Base-by-base conservation (phyloP, 1,140 invertebrate species). In the Zaprionus ghesquierei region DNA sequence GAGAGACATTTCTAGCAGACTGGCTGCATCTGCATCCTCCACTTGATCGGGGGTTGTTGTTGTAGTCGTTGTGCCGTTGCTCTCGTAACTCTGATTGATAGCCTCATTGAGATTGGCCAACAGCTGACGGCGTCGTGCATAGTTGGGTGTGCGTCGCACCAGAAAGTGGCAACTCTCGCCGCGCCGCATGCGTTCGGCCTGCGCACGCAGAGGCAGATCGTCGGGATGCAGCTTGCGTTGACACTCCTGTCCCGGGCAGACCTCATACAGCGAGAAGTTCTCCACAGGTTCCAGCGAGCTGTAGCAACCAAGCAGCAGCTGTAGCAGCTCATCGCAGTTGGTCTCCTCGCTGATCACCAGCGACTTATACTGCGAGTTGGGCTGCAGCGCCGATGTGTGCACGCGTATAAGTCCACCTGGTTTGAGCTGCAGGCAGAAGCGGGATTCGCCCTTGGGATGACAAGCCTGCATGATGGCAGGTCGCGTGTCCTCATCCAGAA, bases 321-420 rank as follows among this genome's bases (percentile, higher is more conserved):
- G 95, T 61, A 98, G 95, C 58, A 98, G 92, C 92, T 98, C 97
- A 90, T 97, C 96, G 3, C 96, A 96, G n/a, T 96, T 97, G 20
- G 97, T 98, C 80, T 95, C 93, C 74, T 98, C 97, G 61, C 97
- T 97, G 69, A 98, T 96, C 58, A 98, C 93, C 63, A 98, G 93
- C 80, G 96, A 97, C 92, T 98, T 98, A 94, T 98, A 98, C 92
- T 98, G 96, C 0, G 97, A 98, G 93, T 95, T 97, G 49, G 96
- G 95, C 95, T 97, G 97, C 54, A 98, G 93, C 35, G 96, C 96
- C 38, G 96, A 97, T 84, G 98, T 97, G 93, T 98, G 97, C 15
- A 98, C 96, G 93, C 97, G 97, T 60, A 98, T 96, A 50, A 98
- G 93, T 9, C 97, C 97, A 27, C 97, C 97, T 25, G 96, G 94